These are phyloP conservation scores for Ramphastos sulfuratus DNA, from an alignment of 2,113 vertebrate species.

Conservation along the genomic window DNA sequence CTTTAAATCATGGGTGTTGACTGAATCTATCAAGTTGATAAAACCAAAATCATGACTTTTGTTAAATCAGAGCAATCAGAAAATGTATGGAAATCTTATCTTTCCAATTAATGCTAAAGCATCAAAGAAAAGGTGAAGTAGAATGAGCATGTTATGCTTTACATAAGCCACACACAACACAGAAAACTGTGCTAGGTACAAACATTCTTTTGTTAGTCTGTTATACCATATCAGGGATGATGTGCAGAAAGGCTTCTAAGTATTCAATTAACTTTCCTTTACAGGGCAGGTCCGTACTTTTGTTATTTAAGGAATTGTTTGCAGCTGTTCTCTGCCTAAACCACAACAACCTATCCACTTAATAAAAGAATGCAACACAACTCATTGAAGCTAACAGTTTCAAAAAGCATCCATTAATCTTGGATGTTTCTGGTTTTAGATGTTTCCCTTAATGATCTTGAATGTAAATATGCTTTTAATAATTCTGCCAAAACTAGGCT, in stretches of 20 bases:
- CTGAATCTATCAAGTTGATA: neutral
- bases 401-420: slow-evolving; percentile 58
- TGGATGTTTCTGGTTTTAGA: slow-evolving; percentile 50
- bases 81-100: neutral
- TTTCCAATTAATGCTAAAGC: neutral
- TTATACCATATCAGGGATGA: neutral
- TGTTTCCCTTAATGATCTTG: slow-evolving; percentile 51
- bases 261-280: neutral
- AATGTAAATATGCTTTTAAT: slow-evolving; percentile 56
- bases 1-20: neutral
- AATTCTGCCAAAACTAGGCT: slow-evolving; percentile 60
- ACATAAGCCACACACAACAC: neutral
- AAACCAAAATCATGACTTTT: neutral
- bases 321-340: slow-evolving; percentile 18
- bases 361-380: slow-evolving; percentile 38
- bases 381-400: slow-evolving; percentile 16
- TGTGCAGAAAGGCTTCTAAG: neutral
- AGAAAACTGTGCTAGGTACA: neutral
- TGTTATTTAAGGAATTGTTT: slow-evolving; percentile 11
- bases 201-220: neutral
- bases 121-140: neutral
- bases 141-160: neutral
- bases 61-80: neutral
- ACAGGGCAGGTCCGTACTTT: neutral
- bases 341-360: slow-evolving; percentile 42